Base-by-base conservation (phyloP, 2,888 invertebrate species). In the Meiosimyza decipiens region DNA sequence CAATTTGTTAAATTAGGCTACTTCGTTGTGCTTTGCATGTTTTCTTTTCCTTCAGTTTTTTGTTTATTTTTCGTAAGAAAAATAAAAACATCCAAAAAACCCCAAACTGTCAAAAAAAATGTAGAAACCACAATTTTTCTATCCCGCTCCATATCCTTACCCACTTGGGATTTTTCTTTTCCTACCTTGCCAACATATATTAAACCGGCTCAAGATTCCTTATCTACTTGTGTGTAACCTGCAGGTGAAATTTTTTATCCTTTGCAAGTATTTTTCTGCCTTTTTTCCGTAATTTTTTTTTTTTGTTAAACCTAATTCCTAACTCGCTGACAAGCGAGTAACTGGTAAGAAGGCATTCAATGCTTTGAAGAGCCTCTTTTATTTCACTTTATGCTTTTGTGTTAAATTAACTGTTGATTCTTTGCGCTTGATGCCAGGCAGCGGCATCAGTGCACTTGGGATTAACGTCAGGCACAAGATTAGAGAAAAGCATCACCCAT, bases 1-100 rank as follows among this genome's bases (percentile, higher is more conserved):
- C 55, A 63, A 68, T 72, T 68, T 68, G 63, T 54, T 50, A 63
- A 67, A 72, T 72, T 72, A 68, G 60, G 50, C 67, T 57, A 63
- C 54, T 65, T 66, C 51, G 63, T 69, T 57, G 54, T 49, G 40
- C 22, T 63, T 63, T 57, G 57, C 49, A 15, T 28, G 52, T 40
- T 40, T n/a, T 33, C n/a, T 65, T 51, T 52, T 15, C 28, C 33
- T 49, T 28, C 5, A n/a, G n/a, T 71, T 64, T 12, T 52, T 54
- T 13, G 28, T 69, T 59, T 15, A 40, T 59, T 52, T 63, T 63
- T 22, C 16, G 40, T 66, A 57, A 51, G 33, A 65, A 67, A 40
- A 54, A 18, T 60, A 15, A 55, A 54, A 47, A 67, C 64, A 73
- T 60, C 63, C 72, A 69, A 55, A 50, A 59, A 68, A 66, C 55